Evolutionary conservation across 2,797 vertebrate species (phyloP), one percentile per base, ranked within the genome.

Genomic region (Parauchenoglanis punctatus): DNA sequence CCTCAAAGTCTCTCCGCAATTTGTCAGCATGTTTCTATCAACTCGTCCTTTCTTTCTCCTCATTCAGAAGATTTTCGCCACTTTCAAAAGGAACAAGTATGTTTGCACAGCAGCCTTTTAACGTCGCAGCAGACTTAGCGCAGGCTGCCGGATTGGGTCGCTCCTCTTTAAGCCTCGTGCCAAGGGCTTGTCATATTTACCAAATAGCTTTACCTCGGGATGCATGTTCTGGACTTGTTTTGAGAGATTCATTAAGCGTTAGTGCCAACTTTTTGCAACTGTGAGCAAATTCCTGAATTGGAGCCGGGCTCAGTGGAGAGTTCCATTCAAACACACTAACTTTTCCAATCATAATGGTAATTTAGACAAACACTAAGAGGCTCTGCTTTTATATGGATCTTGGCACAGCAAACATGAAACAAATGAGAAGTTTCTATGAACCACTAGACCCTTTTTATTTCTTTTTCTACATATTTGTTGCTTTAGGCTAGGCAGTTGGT

Each of bases 331-430:
- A 89, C 61, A 52, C 86, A 70, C 81, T 61, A 75, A 88, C 77
- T 81, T 68, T 85, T 89, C 78, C 59, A 76, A 49, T 93, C 89
- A 20, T 84, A 77, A 91, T 87, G 88, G 67, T 83, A 88, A 85
- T 90, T 72, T 83, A 88, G 81, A 90, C 87, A 56, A 86, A 91
- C 87, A 89, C 91, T 87, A 91, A 89, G 89, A 44, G 87, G 46
- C 81, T 91, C 81, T 23, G 81, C 56, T 87, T 92, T 91, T 92
- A 87, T 92, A 91, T 92, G 82, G 90, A 87, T 91, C 92, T 91
- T 90, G 88, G 92, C 88, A 61, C n/a, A 75, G 56, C 31, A 84
- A 86, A 23, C 8, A 20, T 54, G 23, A 81, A 81, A 17, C 35
- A 59, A 78, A 85, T 56, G 35, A 81, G 73, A 40, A 31, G 7